phyloP scores from a whole-genome alignment of 92 coral and sea anemone genomes.

The Epizoanthus ramosus region DNA sequence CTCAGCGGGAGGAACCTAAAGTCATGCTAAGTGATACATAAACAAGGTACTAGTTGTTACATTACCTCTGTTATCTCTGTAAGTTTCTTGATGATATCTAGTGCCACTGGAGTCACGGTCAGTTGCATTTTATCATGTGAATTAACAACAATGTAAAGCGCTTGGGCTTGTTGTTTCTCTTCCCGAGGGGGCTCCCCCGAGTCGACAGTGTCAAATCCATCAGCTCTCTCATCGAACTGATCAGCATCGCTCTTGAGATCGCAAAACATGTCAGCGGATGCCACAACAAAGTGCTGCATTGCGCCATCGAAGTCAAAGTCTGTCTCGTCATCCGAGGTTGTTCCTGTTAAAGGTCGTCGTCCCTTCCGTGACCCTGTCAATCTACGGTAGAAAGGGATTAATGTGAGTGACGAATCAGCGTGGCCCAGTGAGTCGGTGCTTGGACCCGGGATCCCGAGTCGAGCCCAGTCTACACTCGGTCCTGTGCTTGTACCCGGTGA shows the following conservation, averaged over 20 bases:
- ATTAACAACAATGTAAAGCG: slow-evolving; percentile 80
- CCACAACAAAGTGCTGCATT: slow-evolving; percentile 55
- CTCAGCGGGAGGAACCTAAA: too few relatives aligned
- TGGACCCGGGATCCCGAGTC: too few relatives aligned
- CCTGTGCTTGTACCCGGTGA: too few relatives aligned
- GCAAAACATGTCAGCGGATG: slow-evolving; percentile 51
- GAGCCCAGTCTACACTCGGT: too few relatives aligned
- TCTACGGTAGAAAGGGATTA: background rate
- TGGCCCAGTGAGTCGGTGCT: too few relatives aligned
- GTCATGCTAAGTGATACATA: too few relatives aligned
- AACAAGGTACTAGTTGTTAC: too few relatives aligned
- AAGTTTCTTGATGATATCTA: slow-evolving; percentile 75
- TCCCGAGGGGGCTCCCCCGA: slow-evolving; percentile 25
- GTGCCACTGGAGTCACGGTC: slow-evolving; percentile 83
- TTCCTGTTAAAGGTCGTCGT: slow-evolving; percentile 20
- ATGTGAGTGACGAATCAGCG: too few relatives aligned
- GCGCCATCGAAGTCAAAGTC: slow-evolving; percentile 77
- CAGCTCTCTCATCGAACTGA: slow-evolving; percentile 24
- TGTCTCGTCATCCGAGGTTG: slow-evolving; percentile 53
- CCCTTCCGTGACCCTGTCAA: slow-evolving; percentile 25
- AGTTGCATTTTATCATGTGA: slow-evolving; percentile 89
- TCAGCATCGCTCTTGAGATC: slow-evolving; percentile 42
- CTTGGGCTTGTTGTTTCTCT: slow-evolving; percentile 65
- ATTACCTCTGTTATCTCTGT: slow-evolving; percentile 53
- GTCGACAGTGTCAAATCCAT: slow-evolving; percentile 60